phyloP scores from a whole-genome alignment of 2,113 vertebrate species.

The Artemisiospiza belli region DNA sequence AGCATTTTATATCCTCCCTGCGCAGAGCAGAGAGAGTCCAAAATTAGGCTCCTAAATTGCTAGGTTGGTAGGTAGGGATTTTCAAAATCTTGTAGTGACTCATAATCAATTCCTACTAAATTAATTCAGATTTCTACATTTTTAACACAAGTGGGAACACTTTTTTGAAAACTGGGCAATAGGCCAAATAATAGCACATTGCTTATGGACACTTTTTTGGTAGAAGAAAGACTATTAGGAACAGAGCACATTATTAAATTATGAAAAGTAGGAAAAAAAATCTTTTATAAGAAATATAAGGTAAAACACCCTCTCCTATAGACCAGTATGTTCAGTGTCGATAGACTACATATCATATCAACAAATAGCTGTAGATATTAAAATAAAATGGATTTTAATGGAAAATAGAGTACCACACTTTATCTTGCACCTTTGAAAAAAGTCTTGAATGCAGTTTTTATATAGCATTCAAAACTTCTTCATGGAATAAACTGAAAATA shows the following conservation, averaged over 20 bases:
- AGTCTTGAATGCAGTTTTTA: background rate
- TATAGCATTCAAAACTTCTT: background rate
- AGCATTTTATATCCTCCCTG: background rate
- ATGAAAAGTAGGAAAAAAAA: background rate
- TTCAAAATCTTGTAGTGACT: slow-evolving; percentile 27
- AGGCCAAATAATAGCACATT: background rate
- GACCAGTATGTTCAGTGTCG: background rate
- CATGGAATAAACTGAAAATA: background rate
- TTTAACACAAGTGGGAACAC: background rate
- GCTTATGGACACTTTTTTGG: background rate
- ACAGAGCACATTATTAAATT: background rate
- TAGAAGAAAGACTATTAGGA: background rate
- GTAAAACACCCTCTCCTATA: background rate
- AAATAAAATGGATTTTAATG: background rate
- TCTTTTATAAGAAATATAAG: background rate
- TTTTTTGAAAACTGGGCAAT: background rate
- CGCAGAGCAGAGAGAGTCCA: background rate
- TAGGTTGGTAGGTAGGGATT: background rate
- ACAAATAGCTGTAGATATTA: background rate
- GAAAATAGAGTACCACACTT: background rate
- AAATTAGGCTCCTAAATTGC: slow-evolving; percentile 23
- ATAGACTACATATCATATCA: background rate
- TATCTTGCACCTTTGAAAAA: background rate
- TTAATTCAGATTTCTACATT: background rate
- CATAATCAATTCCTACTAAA: slow-evolving; percentile 31